Evolutionary conservation across 1,140 invertebrate species (phyloP).

Genomic region (Cyclina sinensis): DNA sequence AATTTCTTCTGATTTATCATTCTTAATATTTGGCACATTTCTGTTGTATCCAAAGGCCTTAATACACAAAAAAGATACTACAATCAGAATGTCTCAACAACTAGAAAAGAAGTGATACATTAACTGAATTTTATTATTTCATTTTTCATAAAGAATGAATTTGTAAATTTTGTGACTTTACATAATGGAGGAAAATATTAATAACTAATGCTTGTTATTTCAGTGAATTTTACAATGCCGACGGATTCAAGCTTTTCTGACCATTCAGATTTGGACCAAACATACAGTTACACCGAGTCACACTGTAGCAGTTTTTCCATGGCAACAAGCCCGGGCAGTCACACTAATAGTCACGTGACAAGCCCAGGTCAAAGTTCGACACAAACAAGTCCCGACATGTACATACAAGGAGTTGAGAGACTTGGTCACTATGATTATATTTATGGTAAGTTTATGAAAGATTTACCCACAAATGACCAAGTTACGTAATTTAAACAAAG

Average conservation of each 20-base stretch:
- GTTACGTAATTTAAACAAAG: no score
- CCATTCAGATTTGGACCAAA: not conserved
- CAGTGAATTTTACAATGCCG: conserved; percentile 33
- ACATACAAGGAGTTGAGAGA: not conserved
- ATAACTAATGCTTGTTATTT: no score
- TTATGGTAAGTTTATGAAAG: conserved; percentile 30
- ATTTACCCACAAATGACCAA: no score
- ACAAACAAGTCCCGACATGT: conserved; percentile 33
- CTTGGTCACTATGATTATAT: not conserved
- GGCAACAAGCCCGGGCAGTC: conserved; percentile 30
- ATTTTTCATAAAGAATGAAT: no score
- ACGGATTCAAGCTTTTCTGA: conserved; percentile 7
- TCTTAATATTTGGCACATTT: no score
- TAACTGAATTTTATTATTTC: no score
- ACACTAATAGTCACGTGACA: not conserved
- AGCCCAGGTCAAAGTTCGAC: conserved; percentile 12
- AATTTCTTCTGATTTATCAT: not conserved
- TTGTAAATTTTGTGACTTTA: no score
- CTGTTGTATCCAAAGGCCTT: no score
- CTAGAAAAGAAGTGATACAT: no score
- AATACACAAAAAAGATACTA: no score
- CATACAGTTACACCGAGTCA: conserved; percentile 56
- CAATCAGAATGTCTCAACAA: no score
- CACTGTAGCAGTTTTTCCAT: conserved; percentile 35
- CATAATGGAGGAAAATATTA: no score